A percentile compares a stretch with the other conserved stretches of the same genome.
Evolutionary conservation across 2,113 vertebrate genomes (phyloP).

Genomic region (Siniperca knerii): DNA sequence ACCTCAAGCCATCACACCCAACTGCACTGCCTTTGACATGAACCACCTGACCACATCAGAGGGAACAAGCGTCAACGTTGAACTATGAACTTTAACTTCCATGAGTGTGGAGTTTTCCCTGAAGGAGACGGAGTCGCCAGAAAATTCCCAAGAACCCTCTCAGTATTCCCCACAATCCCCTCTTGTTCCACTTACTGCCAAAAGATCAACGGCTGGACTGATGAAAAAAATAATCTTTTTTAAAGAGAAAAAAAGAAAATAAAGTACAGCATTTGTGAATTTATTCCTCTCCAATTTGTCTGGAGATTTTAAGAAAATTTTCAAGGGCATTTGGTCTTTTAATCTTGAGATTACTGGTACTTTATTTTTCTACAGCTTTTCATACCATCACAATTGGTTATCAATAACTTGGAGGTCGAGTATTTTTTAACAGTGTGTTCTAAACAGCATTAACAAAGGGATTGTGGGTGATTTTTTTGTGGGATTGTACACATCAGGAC

Average conservation of each 20-base stretch:
- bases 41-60: conserved; percentile 50
- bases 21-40: conserved; percentile 51
- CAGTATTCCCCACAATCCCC: conserved; percentile 58
- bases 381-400: conserved; percentile 73
- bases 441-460: conserved; percentile 49
- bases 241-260: conserved; percentile 34
- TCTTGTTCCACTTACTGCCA: conserved; percentile 66
- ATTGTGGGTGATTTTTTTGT: conserved; percentile 65
- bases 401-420: conserved; percentile 38
- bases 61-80: conserved; percentile 26
- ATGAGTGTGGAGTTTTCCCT: conserved; percentile 17
- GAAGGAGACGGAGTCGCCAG: conserved; percentile 37
- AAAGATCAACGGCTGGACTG: conserved; percentile 51
- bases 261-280: conserved; percentile 61
- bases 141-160: conserved; percentile 31
- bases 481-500: conserved; percentile 43
- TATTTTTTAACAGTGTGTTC: conserved; percentile 60
- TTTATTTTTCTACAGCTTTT: conserved; percentile 83
- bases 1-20: not conserved
- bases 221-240: conserved; percentile 34
- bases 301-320: conserved; percentile 72
- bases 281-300: conserved; percentile 72
- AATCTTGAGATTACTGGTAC: conserved; percentile 70
- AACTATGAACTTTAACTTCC: conserved; percentile 47
- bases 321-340: conserved; percentile 81